These are phyloP conservation scores for Acanthisitta chloris DNA, from an alignment of 2,113 vertebrate genomes.

Conservation along the genomic window DNA sequence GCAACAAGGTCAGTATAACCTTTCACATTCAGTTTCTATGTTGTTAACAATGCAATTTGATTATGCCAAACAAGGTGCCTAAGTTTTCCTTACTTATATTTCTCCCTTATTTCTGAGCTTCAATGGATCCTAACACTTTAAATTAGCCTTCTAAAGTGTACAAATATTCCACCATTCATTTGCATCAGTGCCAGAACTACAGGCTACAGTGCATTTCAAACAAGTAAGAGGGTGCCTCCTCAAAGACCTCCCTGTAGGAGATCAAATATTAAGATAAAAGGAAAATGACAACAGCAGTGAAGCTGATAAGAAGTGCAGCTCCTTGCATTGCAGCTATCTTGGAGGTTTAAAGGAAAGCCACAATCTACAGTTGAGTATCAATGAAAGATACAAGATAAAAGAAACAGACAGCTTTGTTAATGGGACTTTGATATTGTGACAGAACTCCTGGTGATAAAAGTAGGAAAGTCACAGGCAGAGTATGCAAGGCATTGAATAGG, in stretches of 20 bases:
- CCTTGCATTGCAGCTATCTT: neutral
- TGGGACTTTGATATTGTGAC: neutral
- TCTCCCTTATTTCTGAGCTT: neutral
- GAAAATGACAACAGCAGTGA: neutral
- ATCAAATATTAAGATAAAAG: neutral
- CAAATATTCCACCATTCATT: neutral
- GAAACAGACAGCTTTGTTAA: neutral
- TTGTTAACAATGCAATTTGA: neutral
- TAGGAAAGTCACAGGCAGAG: neutral
- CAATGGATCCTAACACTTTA: neutral
- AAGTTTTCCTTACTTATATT: neutral
- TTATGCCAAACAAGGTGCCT: neutral
- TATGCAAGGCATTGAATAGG: neutral
- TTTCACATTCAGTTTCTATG: neutral
- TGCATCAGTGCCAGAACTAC: neutral
- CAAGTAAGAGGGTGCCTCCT: neutral
- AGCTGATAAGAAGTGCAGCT: neutral
- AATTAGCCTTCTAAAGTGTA: neutral
- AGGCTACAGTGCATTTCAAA: neutral
- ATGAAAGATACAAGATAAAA: neutral
- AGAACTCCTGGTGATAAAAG: neutral
- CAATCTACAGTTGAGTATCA: neutral
- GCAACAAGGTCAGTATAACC: slow-evolving; percentile 4
- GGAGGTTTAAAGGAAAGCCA: neutral
- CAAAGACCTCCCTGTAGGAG: neutral